These are phyloP conservation scores for Rallus crepitans DNA, from an alignment of 2,797 vertebrate species.

Conservation along the genomic window DNA sequence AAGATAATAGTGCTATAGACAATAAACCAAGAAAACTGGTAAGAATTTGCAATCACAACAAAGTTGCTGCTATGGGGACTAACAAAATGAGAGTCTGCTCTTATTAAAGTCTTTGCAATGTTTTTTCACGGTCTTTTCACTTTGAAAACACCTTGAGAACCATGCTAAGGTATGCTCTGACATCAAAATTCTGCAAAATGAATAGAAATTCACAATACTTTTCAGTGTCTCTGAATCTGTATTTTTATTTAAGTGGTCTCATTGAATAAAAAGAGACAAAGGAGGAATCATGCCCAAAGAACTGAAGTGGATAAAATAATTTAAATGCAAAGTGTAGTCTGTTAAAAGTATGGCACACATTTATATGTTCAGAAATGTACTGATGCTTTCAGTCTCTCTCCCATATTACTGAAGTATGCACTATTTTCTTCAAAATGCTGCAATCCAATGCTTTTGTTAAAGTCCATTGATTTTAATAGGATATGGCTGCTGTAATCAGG, in stretches of 20 bases:
- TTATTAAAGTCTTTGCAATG: background rate
- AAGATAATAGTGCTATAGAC: background rate
- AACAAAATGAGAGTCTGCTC: background rate
- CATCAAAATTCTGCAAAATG: background rate
- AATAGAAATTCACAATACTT: background rate
- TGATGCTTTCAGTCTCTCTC: background rate
- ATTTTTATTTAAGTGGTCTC: slow-evolving; percentile 2
- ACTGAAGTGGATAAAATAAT: background rate
- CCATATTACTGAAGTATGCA: background rate
- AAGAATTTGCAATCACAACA: background rate
- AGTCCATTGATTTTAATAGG: background rate
- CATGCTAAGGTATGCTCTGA: background rate
- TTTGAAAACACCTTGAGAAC: slow-evolving; percentile 31
- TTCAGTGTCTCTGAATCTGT: background rate
- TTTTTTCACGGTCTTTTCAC: background rate
- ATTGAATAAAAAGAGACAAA: background rate
- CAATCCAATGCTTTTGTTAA: slow-evolving; percentile 1
- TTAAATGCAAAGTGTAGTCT: background rate
- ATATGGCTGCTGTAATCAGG: background rate
- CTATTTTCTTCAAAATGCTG: background rate
- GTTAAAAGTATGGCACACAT: background rate
- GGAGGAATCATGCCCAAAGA: background rate
- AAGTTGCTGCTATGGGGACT: background rate
- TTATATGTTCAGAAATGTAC: background rate
- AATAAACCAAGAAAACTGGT: background rate